Evolutionary conservation across 1,140 invertebrate species (phyloP).

Genomic region (Caerostris extrusa): DNA sequence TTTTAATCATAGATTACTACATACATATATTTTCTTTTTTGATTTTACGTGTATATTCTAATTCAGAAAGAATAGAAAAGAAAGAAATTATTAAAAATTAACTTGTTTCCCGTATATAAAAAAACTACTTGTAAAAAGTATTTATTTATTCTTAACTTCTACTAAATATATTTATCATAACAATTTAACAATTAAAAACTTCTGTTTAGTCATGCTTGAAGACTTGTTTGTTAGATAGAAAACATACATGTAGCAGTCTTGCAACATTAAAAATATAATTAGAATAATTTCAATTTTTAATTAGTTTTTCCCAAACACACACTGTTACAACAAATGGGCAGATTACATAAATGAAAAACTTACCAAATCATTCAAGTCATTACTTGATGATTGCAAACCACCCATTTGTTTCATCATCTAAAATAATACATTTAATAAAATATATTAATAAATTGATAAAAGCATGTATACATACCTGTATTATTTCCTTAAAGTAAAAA

Average conservation of each 20-base stretch:
- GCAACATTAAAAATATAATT: not conserved
- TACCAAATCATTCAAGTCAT: conserved; percentile 71
- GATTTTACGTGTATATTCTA: too few relatives aligned
- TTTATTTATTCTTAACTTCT: too few relatives aligned
- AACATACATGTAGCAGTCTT: not conserved
- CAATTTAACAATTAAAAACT: too few relatives aligned
- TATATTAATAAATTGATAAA: not conserved
- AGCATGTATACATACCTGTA: not conserved
- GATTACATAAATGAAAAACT: not conserved
- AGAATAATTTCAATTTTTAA: not conserved
- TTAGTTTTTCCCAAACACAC: not conserved
- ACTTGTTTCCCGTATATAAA: too few relatives aligned
- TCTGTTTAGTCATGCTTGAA: too few relatives aligned
- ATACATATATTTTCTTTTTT: too few relatives aligned
- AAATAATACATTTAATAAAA: conserved; percentile 31
- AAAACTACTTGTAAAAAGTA: too few relatives aligned
- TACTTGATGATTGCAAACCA: conserved; percentile 60
- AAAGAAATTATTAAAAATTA: too few relatives aligned
- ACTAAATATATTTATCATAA: too few relatives aligned
- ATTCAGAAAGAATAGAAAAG: too few relatives aligned
- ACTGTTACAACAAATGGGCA: not conserved
- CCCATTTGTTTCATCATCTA: conserved; percentile 73
- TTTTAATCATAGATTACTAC: too few relatives aligned
- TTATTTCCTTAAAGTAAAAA: not conserved
- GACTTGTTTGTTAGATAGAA: not conserved